Base-by-base conservation (phyloP, 2,113 vertebrate genomes). In the Chionodraco myersi region DNA sequence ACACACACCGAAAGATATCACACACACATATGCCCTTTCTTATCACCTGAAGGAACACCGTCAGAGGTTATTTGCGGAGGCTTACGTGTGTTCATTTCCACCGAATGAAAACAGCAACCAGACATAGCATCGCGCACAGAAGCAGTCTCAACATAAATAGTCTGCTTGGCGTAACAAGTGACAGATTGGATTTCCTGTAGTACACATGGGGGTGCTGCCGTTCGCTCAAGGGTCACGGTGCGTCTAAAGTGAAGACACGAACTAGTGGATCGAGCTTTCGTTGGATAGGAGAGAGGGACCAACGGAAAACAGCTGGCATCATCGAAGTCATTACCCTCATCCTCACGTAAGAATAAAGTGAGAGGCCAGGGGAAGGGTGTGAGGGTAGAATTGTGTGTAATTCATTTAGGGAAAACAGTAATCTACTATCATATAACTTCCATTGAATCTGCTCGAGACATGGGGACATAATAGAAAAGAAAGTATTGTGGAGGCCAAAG, bases 81-180 rank as follows among this genome's bases (percentile, higher is more conserved):
- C 57, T 81, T 77, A 73, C 57, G 10, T 11, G 18, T 36, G 79
- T 60, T 77, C 53, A 48, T 72, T 87, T 75, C 61, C 73, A 15
- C 56, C 59, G 44, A 77, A 85, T 26, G 44, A 86, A 80, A 86
- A 72, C 78, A 72, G 86, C 67, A 41, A 82, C 66, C 91, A 85
- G 81, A 79, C 62, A 47, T 73, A 59, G 47, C 78, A 84, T 4
- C 72, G 30, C 41, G 75, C 69, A 86, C 74, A 87, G 61, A 79
- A 88, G 77, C 63, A 69, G 75, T 53, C 60, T 62, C 70, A 79
- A 79, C 85, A 80, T 51, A 86, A 89, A 90, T 88, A 92, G 89
- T 72, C 80, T 10, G 63, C 65, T 62, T 18, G 41, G 26, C 14
- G 12, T 87, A 61, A 71, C 76, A 87, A 83, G 72, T 80, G 52